Evolutionary conservation across 2,113 vertebrate species (phyloP).

Genomic region (Ciconia boyciana): DNA sequence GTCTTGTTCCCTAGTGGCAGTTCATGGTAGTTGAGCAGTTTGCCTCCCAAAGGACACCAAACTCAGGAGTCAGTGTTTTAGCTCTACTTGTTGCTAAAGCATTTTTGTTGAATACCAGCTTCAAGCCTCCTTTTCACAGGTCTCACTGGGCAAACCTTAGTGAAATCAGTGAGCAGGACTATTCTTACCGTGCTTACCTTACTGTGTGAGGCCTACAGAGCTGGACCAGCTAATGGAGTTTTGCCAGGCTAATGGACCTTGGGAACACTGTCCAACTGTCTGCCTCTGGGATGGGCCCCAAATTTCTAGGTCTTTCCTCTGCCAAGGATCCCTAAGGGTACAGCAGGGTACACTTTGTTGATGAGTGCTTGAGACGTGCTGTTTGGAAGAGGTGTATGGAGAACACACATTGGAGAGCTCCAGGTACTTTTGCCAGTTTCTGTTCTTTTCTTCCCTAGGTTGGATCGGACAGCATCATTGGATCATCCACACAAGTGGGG

Average conservation of each 20-base stretch:
- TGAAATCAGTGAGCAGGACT: background rate
- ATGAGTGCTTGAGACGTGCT: background rate
- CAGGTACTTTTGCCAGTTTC: background rate
- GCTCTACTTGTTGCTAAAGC: background rate
- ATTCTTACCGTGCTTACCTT: background rate
- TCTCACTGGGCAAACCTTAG: background rate
- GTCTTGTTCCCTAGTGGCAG: background rate
- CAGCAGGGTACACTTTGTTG: background rate
- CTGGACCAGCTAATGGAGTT: background rate
- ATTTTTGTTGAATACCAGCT: background rate
- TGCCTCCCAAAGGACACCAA: background rate
- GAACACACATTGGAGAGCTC: fast-evolving
- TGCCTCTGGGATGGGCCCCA: background rate
- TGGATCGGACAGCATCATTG: constrained; percentile 90
- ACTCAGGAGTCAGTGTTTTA: background rate
- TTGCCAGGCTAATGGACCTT: background rate
- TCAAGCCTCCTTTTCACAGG: background rate
- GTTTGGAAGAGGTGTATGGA: background rate
- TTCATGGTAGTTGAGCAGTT: background rate
- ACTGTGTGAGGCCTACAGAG: background rate
- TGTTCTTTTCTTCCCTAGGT: constrained; percentile 72
- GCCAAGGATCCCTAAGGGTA: background rate
- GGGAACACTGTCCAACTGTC: background rate
- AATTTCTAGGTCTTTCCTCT: background rate
- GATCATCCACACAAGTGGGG: constrained; percentile 83